These are phyloP conservation scores for Drosophila santomea DNA, from an alignment of 1,140 invertebrate species.

Conservation along the genomic window DNA sequence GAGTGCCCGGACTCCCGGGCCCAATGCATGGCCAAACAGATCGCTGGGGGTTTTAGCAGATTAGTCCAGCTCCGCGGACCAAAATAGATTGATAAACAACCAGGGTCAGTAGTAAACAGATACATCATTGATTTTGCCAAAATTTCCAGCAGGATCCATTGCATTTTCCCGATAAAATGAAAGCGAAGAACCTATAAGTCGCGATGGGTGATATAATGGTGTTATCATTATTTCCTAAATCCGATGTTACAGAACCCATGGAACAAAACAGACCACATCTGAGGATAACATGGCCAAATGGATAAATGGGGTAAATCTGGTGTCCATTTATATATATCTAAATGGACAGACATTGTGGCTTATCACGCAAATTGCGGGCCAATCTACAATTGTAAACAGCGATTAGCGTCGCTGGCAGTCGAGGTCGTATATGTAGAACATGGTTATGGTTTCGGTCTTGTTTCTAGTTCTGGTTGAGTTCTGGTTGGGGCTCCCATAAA, in stretches of 20 bases:
- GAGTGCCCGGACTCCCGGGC: conserved; percentile 5
- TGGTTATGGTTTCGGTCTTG: conserved; percentile 39
- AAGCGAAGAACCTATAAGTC: not conserved
- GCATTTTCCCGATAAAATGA: not conserved
- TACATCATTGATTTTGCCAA: not conserved
- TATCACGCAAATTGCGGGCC: conserved; percentile 41
- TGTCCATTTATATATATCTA: not conserved
- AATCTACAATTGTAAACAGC: conserved; percentile 65
- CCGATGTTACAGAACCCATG: not conserved
- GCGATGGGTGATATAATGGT: not conserved
- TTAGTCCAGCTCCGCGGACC: conserved; percentile 27
- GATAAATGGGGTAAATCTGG: conserved; percentile 8
- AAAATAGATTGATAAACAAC: conserved; percentile 42
- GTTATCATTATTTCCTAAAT: not conserved
- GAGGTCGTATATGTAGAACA: conserved; percentile 49
- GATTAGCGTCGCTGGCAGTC: conserved; percentile 42
- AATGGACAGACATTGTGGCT: not conserved
- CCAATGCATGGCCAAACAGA: conserved; percentile 21
- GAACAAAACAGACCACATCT: not conserved
- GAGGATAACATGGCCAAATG: not conserved
- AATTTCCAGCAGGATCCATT: not conserved
- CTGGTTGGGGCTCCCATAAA: conserved; percentile 30
- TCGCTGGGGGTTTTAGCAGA: conserved; percentile 49
- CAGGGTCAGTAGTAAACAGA: conserved; percentile 1
- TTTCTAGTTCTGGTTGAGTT: conserved; percentile 2